phyloP scores from a whole-genome alignment of 1,140 invertebrate species.

The Drosophila nebulosa region DNA sequence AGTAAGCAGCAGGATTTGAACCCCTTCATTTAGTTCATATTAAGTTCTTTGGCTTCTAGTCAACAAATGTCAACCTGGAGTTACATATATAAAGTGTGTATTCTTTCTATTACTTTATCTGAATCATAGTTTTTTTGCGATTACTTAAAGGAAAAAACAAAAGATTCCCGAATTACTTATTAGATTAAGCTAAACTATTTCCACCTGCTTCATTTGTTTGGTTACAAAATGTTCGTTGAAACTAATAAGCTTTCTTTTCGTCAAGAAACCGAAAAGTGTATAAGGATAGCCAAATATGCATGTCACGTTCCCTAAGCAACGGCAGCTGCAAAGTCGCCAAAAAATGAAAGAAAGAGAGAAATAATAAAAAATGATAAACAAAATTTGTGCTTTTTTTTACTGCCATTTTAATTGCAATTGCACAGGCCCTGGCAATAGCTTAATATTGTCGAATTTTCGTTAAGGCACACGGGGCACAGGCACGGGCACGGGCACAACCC shows the following conservation, averaged over 20 bases:
- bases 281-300: slow-evolving; percentile 49
- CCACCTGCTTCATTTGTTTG: no score
- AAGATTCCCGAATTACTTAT: no score
- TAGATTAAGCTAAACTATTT: no score
- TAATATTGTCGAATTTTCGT: slow-evolving; percentile 76
- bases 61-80: no score
- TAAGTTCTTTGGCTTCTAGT: no score
- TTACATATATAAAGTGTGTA: no score
- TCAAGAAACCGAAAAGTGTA: slow-evolving; percentile 19
- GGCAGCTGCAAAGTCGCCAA: slow-evolving; percentile 53
- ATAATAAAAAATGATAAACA: slow-evolving; percentile 30
- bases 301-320: slow-evolving; percentile 54
- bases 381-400: slow-evolving; percentile 49
- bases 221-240: background rate
- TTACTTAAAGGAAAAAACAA: no score
- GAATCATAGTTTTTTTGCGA: no score
- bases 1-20: no score
- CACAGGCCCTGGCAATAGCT: slow-evolving; percentile 50
- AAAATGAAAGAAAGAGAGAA: background rate
- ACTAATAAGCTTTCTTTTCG: background rate
- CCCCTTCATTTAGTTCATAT: no score
- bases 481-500: no score
- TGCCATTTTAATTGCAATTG: slow-evolving; percentile 65
- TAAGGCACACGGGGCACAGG: slow-evolving; percentile 31
- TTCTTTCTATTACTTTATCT: no score